Evolutionary conservation across 2,888 invertebrate species (phyloP), one percentile per base, ranked within the genome.

Genomic region (Drosophila nr. medialis): DNA sequence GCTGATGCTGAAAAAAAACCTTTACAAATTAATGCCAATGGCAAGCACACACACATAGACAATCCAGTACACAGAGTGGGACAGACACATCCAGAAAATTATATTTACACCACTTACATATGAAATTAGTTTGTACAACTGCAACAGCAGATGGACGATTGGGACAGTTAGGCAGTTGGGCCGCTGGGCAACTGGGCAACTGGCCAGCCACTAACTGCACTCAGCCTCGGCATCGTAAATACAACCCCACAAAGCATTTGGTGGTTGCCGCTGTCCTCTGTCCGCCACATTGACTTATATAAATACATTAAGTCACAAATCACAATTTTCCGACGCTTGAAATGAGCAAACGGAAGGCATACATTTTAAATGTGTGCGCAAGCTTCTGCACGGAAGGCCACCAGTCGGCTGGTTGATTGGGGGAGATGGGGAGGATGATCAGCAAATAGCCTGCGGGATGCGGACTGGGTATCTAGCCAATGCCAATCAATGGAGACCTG

Each of bases 291-390:
- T 83, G 80, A 86, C 86, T 87, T 87, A 86, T 87, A 86, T 80
- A 85, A 89, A 82, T 89, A 86, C 90, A 90, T 91, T 86, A 90
- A 91, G 91, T 90, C 91, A 91, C 91, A 91, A 91, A 90, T 91
- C 91, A 90, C 87, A 87, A 86, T 85, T 90, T 90, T 81, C 87
- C 90, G 79, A 90, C 80, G 86, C 88, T 85, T 79, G 81, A 84
- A 86, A 82, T 91, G 90, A 82, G 80, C 87, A 88, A 81, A 79
- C 81, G 87, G 88, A 88, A 86, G 90, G 82, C 83, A 81, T 84
- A 80, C 90, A 90, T 86, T 87, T 89, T 86, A 90, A 89, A 86
- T 75, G 78, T 70, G 72, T 77, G 82, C 63, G 60, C 75, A 56
- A 34, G 74, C 78, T 67, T 67, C 67, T 59, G 74, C 66, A 62